Evolutionary conservation across 2,113 vertebrate species (phyloP), one percentile per base, ranked within the genome.

Genomic region (Perca fluviatilis): DNA sequence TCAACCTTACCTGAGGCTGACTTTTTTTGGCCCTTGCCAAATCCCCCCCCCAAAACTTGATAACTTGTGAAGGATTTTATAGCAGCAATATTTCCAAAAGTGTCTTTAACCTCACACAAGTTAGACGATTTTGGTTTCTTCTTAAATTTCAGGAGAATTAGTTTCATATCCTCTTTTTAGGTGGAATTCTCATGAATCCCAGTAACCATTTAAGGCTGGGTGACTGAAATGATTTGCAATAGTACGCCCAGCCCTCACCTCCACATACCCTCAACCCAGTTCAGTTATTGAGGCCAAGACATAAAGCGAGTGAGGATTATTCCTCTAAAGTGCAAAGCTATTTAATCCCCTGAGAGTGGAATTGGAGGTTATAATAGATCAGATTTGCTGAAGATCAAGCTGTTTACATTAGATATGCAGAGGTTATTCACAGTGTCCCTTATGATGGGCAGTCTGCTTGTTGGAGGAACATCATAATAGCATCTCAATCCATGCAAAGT

Each of bases 331-430:
- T 91, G 85, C 88, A 90, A 88, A 89, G 86, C 89, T 89, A 64
- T 91, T 86, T 92, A 92, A 93, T 95, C 92, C 89, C 67, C 58
- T 19, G 83, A 88, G 85, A 91, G 91, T 87, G 90, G 84, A 86
- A 77, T 68, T 56, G 78, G 72, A 89, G 87, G 79, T 56, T 85
- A 80, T 85, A 57, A 86, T 86, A 76, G 86, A 90, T 86, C 85
- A 93, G 92, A 93, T 93, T 90, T 92, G 81, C 75, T 74, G 87
- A 88, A 88, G 90, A 93, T 92, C 90, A 91, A 92, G 88, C 83
- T 90, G 92, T 88, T 93, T 88, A 79, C 76, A 86, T 89, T 89
- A 58, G 89, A 84, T 88, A 72, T 86, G 84, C 90, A 43, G 77
- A 89, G 85, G 87, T 88, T 79, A 91, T 91, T 91, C 84, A 85